phyloP scores from a whole-genome alignment of 2,888 invertebrate genomes.

The Trachelus troglodyta region DNA sequence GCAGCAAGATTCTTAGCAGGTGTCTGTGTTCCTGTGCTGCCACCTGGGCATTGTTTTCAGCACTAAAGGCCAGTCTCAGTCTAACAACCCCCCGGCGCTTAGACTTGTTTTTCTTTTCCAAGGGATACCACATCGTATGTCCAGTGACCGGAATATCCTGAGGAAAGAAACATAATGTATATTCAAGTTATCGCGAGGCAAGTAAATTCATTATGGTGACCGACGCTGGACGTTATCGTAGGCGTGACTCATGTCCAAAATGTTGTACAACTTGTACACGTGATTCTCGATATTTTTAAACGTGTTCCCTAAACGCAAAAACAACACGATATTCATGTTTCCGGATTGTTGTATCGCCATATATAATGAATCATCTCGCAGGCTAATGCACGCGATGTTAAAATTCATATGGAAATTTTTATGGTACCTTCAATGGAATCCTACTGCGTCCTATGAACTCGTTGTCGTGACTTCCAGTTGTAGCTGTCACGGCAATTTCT shows the following conservation, averaged over 20 bases:
- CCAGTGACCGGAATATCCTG: conserved; percentile 95
- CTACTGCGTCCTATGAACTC: conserved; percentile 93
- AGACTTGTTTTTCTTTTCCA: conserved; percentile 86
- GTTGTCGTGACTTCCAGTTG: conserved; percentile 93
- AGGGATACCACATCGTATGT: conserved; percentile 89
- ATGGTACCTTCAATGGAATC: conserved; percentile 82
- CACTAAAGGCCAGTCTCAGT: conserved; percentile 84
- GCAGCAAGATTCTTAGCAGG: conserved; percentile 78
- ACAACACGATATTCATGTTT: background rate
- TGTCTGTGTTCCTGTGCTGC: conserved; percentile 88
- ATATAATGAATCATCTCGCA: background rate
- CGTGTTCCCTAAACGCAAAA: background rate
- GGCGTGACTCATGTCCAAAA: background rate
- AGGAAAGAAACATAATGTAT: background rate
- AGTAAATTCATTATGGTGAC: background rate
- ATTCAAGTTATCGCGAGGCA: background rate
- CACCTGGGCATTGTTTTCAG: conserved; percentile 86
- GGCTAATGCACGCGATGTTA: background rate
- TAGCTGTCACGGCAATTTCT: conserved; percentile 93
- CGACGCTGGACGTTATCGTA: background rate
- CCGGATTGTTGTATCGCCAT: background rate
- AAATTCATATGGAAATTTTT: conserved; percentile 5
- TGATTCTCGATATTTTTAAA: background rate
- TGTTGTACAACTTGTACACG: background rate
- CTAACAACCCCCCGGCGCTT: conserved; percentile 90